Percentiles rank a stretch among this genome's conserved stretches.
Conservation (phyloP, 2,797 vertebrate genomes). For the Lepilemur ruficaudatus region DNA sequence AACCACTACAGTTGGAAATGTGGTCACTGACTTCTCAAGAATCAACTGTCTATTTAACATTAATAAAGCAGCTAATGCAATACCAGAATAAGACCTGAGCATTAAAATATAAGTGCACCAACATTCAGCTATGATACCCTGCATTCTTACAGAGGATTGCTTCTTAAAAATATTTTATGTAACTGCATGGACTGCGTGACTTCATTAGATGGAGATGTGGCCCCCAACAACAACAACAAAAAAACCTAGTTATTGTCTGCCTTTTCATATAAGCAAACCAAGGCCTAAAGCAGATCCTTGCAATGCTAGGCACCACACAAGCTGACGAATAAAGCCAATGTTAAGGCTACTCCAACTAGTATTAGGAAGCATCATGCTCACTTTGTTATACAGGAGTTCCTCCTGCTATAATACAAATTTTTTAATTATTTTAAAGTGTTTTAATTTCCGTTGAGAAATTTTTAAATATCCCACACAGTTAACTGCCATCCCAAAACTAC, state of each 20-base stretch:
- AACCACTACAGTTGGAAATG: neutral
- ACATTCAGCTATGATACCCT: neutral
- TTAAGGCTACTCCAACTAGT: neutral
- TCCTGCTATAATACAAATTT: neutral
- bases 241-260: neutral
- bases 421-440: neutral
- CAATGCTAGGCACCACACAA: neutral
- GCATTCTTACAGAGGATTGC: neutral
- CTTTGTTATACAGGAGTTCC: neutral
- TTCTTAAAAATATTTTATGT: neutral
- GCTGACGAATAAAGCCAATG: neutral
- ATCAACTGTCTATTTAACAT: neutral
- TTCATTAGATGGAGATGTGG: neutral
- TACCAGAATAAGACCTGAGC: neutral
- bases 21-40: neutral
- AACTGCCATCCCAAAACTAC: neutral
- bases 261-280: constrained; percentile 9
- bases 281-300: neutral
- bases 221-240: no score
- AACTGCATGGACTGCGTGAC: neutral
- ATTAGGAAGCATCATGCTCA: neutral
- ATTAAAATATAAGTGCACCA: neutral
- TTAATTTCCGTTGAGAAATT: neutral
- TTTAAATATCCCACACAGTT: neutral
- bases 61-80: neutral